These are phyloP conservation scores for Hylaea fasciaria DNA, from an alignment of 2,888 invertebrate species.

Conservation along the genomic window DNA sequence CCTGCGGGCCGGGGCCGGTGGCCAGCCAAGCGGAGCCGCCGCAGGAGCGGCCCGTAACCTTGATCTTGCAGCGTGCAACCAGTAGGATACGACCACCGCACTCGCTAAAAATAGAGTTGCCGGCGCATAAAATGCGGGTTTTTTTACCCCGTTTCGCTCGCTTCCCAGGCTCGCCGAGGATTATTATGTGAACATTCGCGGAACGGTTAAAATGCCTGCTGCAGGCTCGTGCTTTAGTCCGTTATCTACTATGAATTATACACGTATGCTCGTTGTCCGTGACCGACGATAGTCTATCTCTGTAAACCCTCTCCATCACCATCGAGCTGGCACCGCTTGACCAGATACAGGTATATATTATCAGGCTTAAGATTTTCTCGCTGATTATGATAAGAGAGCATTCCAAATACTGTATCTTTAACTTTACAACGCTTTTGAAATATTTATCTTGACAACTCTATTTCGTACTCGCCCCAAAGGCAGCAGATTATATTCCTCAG, in stretches of 20 bases:
- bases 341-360: slow-evolving; percentile 17
- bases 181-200: slow-evolving; percentile 63
- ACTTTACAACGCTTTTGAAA: slow-evolving; percentile 4
- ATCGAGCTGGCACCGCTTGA: slow-evolving; percentile 15
- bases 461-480: slow-evolving; percentile 7
- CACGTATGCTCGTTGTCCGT: slow-evolving; percentile 30
- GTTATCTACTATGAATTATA: slow-evolving; percentile 53
- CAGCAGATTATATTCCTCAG: neutral
- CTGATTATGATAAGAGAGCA: slow-evolving; percentile 22
- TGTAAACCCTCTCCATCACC: slow-evolving; percentile 28
- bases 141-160: slow-evolving; percentile 69
- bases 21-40: slow-evolving; percentile 68
- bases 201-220: slow-evolving; percentile 61
- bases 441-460: slow-evolving; percentile 21
- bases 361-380: slow-evolving; percentile 17
- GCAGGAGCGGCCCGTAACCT: slow-evolving; percentile 72
- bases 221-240: slow-evolving; percentile 49
- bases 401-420: slow-evolving; percentile 8
- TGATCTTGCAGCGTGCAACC: slow-evolving; percentile 77
- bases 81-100: slow-evolving; percentile 76
- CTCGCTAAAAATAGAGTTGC: slow-evolving; percentile 76
- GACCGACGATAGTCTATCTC: slow-evolving; percentile 23
- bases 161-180: slow-evolving; percentile 71
- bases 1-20: slow-evolving; percentile 54
- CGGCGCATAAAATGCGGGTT: slow-evolving; percentile 73